Evolutionary conservation across 2,113 vertebrate genomes (phyloP).

Genomic region (Otocyon megalotis): DNA sequence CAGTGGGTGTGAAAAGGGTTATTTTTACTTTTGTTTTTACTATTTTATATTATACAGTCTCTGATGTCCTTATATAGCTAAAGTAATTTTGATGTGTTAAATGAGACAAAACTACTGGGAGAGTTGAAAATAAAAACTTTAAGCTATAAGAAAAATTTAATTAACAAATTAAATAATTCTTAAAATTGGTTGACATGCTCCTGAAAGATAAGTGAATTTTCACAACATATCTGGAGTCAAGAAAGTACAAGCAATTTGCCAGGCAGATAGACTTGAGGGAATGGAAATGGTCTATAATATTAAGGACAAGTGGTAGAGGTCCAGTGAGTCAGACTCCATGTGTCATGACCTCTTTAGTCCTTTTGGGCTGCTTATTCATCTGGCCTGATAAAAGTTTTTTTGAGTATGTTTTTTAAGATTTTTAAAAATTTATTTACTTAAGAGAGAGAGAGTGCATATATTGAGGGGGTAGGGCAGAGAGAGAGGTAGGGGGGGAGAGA

Average conservation of each 20-base stretch:
- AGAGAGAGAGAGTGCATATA: not conserved
- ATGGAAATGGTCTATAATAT: not conserved
- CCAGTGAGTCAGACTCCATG: not conserved
- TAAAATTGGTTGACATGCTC: not conserved
- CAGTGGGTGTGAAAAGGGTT: not conserved
- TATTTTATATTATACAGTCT: not conserved
- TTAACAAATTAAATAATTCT: not conserved
- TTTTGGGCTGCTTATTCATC: not conserved
- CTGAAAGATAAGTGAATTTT: not conserved
- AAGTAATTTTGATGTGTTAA: constrained; percentile 43
- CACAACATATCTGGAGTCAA: not conserved
- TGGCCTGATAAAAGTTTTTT: not conserved
- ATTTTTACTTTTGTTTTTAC: constrained; percentile 48
- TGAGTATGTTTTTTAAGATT: not conserved
- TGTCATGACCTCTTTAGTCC: not conserved
- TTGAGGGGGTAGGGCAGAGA: not conserved
- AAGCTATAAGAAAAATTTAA: not conserved
- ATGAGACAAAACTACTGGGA: not conserved
- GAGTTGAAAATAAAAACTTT: constrained; percentile 24
- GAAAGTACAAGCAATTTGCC: not conserved
- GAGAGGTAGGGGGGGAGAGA: not conserved
- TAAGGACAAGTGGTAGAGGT: not conserved
- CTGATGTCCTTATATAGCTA: not conserved
- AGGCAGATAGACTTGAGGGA: not conserved
- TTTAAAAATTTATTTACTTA: not conserved